Base-by-base conservation (phyloP, 2,113 vertebrate species). In the Bufo bufo region DNA sequence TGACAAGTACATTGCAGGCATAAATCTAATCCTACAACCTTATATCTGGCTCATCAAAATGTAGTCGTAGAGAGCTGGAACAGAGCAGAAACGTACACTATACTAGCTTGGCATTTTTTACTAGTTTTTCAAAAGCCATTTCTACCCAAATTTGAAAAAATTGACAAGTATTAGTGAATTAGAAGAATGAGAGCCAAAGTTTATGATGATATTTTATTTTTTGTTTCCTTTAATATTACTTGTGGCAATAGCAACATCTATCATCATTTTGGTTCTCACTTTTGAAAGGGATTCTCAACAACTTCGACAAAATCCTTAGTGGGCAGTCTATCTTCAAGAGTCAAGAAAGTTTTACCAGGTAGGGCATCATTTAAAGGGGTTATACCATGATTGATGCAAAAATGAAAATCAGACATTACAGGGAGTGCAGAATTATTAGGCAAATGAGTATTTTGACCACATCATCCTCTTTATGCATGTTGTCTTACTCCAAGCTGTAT, bases 1-100 rank as follows among this genome's bases (percentile, higher is more conserved):
- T 72, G 71, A 75, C 82, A 77, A 74, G 56, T 61, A 61, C 54
- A 77, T 77, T 75, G 71, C 43, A 61, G 12, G 4, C 71, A 85
- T 85, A 77, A 77, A 63, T 85, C 71, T 61, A 16, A 61, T n/a
- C 14, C 14, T 77, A 43, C 43, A 6, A 61, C 54, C 56, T 47
- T 45, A 23, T 56, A 47, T 59, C 71, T 17, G 54, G 33, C 69
- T 74, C 52, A 59, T 75, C 23, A 58, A 45, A 45, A n/a, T 77
- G 6, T 43, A 23, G 69, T 9, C 17, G 66, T 50, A 77, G 23
- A 33, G 12, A 52, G 14, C 8, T 23, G 20, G 50, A 23, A 56
- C 19, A 56, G n/a, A 13, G 49, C 52, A 56, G 49, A 20, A 52
- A 50, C 13, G 2, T 23, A 23, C 65, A 66, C 65, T 66, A 66